phyloP scores from a whole-genome alignment of 2,888 invertebrate species.

The Amaurobius ferox region DNA sequence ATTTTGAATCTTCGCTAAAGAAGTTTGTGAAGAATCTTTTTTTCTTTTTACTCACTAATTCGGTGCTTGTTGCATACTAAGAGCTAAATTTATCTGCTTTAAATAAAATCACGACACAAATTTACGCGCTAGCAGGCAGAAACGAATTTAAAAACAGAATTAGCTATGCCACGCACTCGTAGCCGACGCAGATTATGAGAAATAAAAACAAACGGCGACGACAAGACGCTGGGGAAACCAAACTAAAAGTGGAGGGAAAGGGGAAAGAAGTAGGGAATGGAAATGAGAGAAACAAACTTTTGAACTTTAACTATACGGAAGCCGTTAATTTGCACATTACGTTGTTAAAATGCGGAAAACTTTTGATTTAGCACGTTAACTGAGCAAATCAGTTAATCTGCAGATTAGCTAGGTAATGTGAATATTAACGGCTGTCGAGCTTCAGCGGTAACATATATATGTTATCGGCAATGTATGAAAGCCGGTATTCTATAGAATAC shows the following conservation, averaged over 20 bases:
- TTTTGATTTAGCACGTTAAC: not conserved
- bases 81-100: not conserved
- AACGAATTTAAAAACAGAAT: constrained; percentile 11
- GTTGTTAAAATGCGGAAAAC: not conserved
- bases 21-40: constrained; percentile 22
- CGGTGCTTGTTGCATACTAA: not conserved
- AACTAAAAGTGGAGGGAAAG: not conserved
- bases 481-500: no score
- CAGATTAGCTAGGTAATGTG: no score
- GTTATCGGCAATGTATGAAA: no score
- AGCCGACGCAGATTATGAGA: not conserved
- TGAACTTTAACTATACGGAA: constrained; percentile 3
- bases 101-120: not conserved
- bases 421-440: no score
- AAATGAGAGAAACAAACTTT: not conserved
- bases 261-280: not conserved
- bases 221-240: not conserved
- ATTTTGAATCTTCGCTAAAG: constrained; percentile 43
- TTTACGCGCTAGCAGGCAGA: not conserved
- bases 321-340: not conserved
- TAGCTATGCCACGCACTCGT: not conserved
- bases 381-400: not conserved
- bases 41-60: constrained; percentile 23
- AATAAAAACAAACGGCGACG: not conserved
- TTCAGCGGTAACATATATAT: no score